phyloP scores from a whole-genome alignment of 2,888 invertebrate genomes.

The Mesorhabditis sp. region DNA sequence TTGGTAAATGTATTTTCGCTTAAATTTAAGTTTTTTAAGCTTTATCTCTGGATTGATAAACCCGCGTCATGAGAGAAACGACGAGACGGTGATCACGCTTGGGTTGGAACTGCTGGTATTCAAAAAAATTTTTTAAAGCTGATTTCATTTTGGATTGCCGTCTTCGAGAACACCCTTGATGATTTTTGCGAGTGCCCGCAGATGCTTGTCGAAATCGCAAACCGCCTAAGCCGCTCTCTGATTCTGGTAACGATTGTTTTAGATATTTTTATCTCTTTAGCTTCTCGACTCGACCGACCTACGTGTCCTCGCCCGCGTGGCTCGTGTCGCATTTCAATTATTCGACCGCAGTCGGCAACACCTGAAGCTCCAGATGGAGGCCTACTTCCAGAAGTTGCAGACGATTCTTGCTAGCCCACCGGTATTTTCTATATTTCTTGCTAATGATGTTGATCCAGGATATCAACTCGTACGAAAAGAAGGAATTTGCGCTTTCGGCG shows the following conservation, averaged over 20 bases:
- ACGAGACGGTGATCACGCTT: too few relatives aligned
- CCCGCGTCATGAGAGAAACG: too few relatives aligned
- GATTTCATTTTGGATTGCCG: background rate
- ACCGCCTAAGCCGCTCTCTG: conserved; percentile 48
- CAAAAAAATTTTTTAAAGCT: background rate
- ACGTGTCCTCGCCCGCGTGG: conserved; percentile 82
- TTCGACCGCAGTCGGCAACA: conserved; percentile 88
- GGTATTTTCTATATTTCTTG: conserved; percentile 11
- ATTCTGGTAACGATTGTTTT: conserved; percentile 26
- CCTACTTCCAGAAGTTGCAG: conserved; percentile 49
- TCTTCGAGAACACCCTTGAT: conserved; percentile 29
- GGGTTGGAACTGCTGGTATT: background rate
- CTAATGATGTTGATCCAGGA: conserved; percentile 46
- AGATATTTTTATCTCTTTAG: conserved; percentile 57
- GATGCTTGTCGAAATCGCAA: conserved; percentile 74
- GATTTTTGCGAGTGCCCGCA: conserved; percentile 29
- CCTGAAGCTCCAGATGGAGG: conserved; percentile 78
- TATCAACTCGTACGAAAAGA: conserved; percentile 80
- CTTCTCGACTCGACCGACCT: conserved; percentile 80
- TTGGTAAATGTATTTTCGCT: too few relatives aligned
- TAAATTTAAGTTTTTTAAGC: too few relatives aligned
- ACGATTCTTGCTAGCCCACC: conserved; percentile 48
- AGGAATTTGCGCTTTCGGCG: conserved; percentile 82
- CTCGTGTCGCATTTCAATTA: conserved; percentile 86
- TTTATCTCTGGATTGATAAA: too few relatives aligned